These are phyloP conservation scores for Nycticorax nycticorax DNA, from an alignment of 2,113 vertebrate species.

Conservation along the genomic window DNA sequence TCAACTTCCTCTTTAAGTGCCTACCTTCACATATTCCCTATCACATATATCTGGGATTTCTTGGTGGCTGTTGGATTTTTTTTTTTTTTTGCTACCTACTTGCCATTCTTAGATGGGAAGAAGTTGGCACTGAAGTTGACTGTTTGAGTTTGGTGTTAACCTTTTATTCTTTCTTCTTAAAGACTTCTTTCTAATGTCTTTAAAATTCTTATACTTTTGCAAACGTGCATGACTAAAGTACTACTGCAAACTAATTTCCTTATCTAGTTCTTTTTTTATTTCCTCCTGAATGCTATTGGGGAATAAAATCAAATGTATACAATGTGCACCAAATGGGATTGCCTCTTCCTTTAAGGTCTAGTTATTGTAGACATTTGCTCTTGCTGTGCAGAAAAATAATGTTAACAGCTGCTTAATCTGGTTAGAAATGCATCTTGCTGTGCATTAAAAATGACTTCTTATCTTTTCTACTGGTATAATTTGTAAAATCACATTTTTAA, in stretches of 20 bases:
- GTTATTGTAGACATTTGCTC: conserved; percentile 41
- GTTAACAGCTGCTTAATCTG: conserved; percentile 74
- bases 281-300: not conserved
- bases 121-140: not conserved
- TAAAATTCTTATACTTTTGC: not conserved
- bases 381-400: conserved; percentile 56
- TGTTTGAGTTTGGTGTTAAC: not conserved
- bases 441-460: conserved; percentile 78
- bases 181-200: not conserved
- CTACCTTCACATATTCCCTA: not conserved
- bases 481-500: conserved; percentile 67
- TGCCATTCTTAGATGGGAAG: not conserved
- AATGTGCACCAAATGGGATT: not conserved
- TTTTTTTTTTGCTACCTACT: not conserved
- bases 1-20: not conserved
- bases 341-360: conserved; percentile 32
- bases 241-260: conserved; percentile 51
- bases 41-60: too few relatives aligned
- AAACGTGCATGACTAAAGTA: not conserved
- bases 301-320: conserved; percentile 24
- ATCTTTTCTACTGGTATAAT: conserved; percentile 60
- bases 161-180: not conserved
- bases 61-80: not conserved
- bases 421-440: conserved; percentile 76
- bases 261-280: conserved; percentile 34